A percentile compares a stretch with the other conserved stretches of the same genome.
Evolutionary conservation across 1,140 invertebrate species (phyloP).

Genomic region (Arion vulgaris): DNA sequence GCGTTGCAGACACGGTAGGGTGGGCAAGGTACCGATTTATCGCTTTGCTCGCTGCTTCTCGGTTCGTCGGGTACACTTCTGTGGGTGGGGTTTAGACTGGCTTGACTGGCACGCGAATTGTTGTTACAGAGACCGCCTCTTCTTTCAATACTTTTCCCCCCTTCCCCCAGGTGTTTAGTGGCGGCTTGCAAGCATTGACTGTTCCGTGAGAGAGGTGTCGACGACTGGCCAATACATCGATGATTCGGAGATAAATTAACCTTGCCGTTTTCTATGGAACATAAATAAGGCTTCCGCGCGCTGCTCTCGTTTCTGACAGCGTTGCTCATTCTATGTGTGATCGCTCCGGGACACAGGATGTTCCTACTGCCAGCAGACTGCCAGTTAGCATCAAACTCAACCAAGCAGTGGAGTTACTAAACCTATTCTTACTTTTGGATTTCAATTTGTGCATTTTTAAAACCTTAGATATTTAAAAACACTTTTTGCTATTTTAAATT

Average conservation of each 20-base stretch:
- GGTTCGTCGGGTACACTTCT: slow-evolving; percentile 1
- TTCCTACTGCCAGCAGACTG: too few species aligned
- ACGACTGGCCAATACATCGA: background rate
- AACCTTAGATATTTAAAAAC: too few species aligned
- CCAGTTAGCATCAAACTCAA: too few species aligned
- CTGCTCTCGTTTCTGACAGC: background rate
- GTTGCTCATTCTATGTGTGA: background rate
- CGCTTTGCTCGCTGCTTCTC: slow-evolving; percentile 1
- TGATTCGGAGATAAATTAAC: background rate
- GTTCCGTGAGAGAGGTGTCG: background rate
- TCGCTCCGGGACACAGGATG: too few species aligned
- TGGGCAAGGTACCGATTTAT: background rate
- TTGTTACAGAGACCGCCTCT: background rate
- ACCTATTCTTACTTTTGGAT: too few species aligned
- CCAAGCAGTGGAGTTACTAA: too few species aligned
- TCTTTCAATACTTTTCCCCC: background rate
- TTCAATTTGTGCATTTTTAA: too few species aligned
- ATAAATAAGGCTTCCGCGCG: background rate
- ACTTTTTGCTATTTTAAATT: too few species aligned
- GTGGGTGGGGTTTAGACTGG: slow-evolving; percentile 7
- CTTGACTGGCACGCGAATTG: slow-evolving; percentile 6
- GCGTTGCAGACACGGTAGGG: background rate
- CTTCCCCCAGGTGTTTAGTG: background rate
- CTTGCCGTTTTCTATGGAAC: background rate
- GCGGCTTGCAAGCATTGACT: background rate